phyloP scores from a whole-genome alignment of 2,888 invertebrate species.

The Drepanosiphum platanoidis region DNA sequence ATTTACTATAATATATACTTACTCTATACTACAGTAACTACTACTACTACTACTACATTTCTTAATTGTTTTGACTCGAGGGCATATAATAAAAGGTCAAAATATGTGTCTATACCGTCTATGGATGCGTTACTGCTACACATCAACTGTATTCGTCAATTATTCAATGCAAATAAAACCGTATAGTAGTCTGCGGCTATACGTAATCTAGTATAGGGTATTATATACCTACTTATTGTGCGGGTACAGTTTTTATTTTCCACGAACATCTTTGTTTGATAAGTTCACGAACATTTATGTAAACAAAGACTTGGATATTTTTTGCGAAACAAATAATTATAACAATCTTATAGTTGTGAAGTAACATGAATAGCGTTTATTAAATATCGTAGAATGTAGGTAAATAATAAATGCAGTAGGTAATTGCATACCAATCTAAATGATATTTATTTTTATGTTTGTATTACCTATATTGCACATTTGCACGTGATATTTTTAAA shows the following conservation, averaged over 20 bases:
- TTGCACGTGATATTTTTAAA: no score
- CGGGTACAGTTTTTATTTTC: not conserved
- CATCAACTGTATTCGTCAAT: not conserved
- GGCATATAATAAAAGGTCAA: slow-evolving; percentile 22
- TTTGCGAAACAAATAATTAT: not conserved
- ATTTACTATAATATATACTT: not conserved
- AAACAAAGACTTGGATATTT: not conserved
- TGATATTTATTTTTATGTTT: not conserved
- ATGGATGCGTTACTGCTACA: no score
- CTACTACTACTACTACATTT: not conserved
- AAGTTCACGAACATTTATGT: no score
- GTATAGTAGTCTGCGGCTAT: not conserved
- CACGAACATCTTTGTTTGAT: not conserved
- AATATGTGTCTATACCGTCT: not conserved
- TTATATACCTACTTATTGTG: no score
- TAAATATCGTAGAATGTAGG: no score
- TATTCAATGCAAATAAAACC: not conserved
- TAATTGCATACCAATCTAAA: not conserved
- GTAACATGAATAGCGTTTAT: no score
- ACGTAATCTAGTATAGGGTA: no score
- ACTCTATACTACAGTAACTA: not conserved
- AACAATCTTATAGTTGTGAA: not conserved
- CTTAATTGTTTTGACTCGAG: not conserved
- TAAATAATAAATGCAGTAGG: not conserved
- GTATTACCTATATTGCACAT: not conserved